phyloP scores from a whole-genome alignment of 2,797 vertebrate species.

The Vireo griseus region DNA sequence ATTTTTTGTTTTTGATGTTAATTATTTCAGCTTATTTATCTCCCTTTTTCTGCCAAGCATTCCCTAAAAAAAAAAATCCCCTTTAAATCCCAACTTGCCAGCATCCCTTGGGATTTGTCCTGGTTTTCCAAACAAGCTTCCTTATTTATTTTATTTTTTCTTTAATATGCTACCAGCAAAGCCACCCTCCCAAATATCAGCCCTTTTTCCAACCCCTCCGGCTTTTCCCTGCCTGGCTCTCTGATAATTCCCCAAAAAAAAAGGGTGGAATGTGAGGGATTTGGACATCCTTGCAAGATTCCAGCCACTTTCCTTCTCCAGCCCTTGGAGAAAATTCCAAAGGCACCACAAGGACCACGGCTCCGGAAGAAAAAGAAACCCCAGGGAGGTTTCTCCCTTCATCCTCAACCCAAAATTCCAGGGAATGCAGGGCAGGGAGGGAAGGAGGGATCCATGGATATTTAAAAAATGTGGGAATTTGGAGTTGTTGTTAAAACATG shows the following conservation, averaged over 20 bases:
- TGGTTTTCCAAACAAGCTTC: background rate
- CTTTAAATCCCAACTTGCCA: accelerated
- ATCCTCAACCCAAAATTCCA: background rate
- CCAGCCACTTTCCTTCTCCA: background rate
- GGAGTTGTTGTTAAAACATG: background rate
- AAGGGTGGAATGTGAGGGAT: background rate
- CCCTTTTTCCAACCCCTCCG: background rate
- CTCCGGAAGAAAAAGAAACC: conserved; percentile 8
- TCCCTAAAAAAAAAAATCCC: background rate
- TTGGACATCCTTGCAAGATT: background rate
- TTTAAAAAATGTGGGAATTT: background rate
- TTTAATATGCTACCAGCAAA: background rate
- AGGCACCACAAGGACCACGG: background rate
- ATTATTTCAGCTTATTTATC: background rate
- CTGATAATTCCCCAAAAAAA: background rate
- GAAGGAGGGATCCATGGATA: background rate
- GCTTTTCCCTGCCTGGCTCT: background rate
- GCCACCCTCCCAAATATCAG: background rate
- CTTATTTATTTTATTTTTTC: background rate
- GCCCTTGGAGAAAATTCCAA: conserved; percentile 15
- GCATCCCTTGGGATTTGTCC: background rate
- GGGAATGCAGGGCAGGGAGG: background rate
- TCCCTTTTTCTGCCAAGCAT: background rate
- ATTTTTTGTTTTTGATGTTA: background rate
- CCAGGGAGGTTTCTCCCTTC: background rate